phyloP scores from a whole-genome alignment of 2,888 invertebrate genomes.

The Meganola albula region DNA sequence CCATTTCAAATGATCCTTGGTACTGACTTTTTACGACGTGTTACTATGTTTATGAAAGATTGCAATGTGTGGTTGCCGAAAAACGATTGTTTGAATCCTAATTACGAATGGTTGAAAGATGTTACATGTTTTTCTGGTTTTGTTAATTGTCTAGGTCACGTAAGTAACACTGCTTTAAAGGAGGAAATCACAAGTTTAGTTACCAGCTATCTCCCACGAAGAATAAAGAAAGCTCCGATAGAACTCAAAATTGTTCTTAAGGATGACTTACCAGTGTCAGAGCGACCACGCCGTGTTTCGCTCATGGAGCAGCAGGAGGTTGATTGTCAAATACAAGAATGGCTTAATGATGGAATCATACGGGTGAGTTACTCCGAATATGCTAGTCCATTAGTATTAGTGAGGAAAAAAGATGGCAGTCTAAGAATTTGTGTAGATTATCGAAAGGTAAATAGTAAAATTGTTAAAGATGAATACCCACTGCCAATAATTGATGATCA shows the following conservation, averaged over 20 bases:
- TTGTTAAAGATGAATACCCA: conserved; percentile 29
- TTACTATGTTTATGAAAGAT: conserved; percentile 7
- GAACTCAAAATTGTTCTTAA: conserved; percentile 21
- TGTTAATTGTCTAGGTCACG: conserved; percentile 2
- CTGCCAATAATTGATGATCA: conserved; percentile 42
- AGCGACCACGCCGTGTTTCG: conserved; percentile 11
- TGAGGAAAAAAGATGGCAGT: conserved; percentile 10
- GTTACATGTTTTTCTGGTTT: conserved; percentile 3
- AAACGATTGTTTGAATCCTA: conserved; percentile 3
- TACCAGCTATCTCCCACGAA: conserved; percentile 11
- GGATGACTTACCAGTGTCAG: conserved; percentile 21
- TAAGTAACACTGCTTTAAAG: conserved; percentile 2
- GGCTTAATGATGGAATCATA: neutral
- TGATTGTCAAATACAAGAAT: conserved; percentile 2
- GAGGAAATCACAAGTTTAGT: conserved; percentile 4
- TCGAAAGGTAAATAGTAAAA: conserved; percentile 5
- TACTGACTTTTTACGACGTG: conserved; percentile 11
- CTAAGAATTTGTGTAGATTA: conserved; percentile 42
- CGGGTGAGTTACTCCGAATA: conserved; percentile 7
- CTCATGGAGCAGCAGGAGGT: neutral
- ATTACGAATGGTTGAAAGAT: conserved; percentile 6
- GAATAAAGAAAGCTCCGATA: conserved; percentile 20
- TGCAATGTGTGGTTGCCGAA: conserved; percentile 4
- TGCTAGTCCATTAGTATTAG: conserved; percentile 5
- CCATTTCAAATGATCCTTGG: conserved; percentile 15